Percentiles rank a stretch among this genome's conserved stretches.
Conservation (phyloP, 2,113 vertebrate genomes). For the Gallinago undulata region DNA sequence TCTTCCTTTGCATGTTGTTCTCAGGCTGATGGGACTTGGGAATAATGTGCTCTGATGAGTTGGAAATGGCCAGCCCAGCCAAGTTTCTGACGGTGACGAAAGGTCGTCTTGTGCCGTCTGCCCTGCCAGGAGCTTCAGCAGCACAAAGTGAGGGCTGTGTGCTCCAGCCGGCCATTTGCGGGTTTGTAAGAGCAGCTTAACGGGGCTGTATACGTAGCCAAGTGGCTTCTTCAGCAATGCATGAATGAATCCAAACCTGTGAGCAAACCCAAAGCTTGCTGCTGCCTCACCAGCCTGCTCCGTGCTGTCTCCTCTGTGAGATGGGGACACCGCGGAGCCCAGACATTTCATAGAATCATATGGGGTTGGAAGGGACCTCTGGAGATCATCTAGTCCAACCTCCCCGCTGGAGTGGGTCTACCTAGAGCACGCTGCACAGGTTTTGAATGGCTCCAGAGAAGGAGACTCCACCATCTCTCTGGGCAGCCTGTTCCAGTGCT, state of each 20-base stretch:
- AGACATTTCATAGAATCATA: no score
- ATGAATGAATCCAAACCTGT: not conserved
- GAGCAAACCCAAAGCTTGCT: not conserved
- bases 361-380: no score
- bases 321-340: not conserved
- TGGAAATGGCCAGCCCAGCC: not conserved
- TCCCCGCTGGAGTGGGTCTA: no score
- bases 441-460: no score
- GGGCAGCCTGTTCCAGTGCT: no score
- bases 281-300: not conserved
- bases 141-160: not conserved
- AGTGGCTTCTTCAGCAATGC: not conserved
- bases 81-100: not conserved
- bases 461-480: no score
- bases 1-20: not conserved
- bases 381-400: no score
- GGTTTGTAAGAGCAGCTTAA: not conserved
- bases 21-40: not conserved
- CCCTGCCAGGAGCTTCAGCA: conserved; percentile 7
- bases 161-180: rapidly evolving
- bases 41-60: not conserved
- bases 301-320: not conserved
- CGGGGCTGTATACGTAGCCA: not conserved
- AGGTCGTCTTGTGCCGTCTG: not conserved
- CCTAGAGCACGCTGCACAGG: no score